These are phyloP conservation scores for Lepidothrix coronata DNA, from an alignment of 2,113 vertebrate genomes.

Conservation along the genomic window DNA sequence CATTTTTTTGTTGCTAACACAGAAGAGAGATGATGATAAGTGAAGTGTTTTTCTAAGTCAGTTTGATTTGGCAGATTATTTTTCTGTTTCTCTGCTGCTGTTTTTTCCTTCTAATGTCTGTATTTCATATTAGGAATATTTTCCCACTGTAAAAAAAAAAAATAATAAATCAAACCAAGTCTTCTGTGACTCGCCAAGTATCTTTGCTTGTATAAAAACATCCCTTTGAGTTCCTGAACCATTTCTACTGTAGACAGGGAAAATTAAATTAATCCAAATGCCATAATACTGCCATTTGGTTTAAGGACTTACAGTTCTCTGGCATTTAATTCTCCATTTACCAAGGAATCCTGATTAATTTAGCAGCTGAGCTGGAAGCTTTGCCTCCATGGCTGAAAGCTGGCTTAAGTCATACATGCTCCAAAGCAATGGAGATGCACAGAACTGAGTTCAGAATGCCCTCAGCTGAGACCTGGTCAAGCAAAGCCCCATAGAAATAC, in stretches of 20 bases:
- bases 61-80: conserved; percentile 21
- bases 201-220: background rate
- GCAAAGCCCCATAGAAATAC: background rate
- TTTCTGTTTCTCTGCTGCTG: background rate
- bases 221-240: background rate
- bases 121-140: background rate
- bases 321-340: background rate
- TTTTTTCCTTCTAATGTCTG: background rate
- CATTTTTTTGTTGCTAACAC: background rate
- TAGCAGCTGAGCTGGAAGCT: background rate
- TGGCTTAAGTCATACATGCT: background rate
- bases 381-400: background rate
- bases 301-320: background rate
- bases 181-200: background rate
- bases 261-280: background rate
- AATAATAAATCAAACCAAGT: background rate
- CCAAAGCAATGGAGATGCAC: background rate
- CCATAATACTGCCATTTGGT: background rate
- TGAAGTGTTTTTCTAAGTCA: background rate
- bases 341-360: background rate
- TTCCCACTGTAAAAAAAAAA: background rate
- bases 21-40: background rate
- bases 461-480: background rate
- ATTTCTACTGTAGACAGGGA: background rate
- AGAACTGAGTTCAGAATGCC: background rate